Base-by-base conservation (phyloP, 2,888 invertebrate genomes). In the Stomorhina lunata region DNA sequence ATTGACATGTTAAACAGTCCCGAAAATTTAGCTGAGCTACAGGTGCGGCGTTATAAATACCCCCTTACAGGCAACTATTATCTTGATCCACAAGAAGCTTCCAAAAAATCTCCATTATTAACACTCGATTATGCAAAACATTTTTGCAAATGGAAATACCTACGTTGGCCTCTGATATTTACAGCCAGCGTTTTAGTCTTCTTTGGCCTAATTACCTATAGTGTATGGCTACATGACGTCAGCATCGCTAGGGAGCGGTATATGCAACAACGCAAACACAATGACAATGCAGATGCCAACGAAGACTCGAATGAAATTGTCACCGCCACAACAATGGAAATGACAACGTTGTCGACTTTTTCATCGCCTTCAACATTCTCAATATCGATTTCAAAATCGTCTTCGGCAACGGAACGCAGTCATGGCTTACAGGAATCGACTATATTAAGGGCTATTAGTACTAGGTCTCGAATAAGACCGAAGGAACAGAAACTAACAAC, bases 171-270 rank as follows among this genome's bases (percentile, higher is more conserved):
- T 72, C 85, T 89, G 57, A 87, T 89, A 55, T 88, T 89, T 55
- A 72, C 88, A 73, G 87, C 86, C 61, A 89, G 89, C 40, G 88
- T 88, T 12, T 80, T 89, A 66, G 86, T 89, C 9, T 88, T 89
- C 73, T 89, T 89, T 65, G 89, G 89, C 9, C 85, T 89, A 79
- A 89, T 89, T 84, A 89, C 89, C 48, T 89, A 89, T 80, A 89
- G 89, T 71, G 86, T 89, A 1, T 89, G 89, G 89, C 59, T 89
- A 81, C 89, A 89, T 81, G 89, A 89, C 32, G 88, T 89, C 25
- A 89, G 89, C 66, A 87, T 89, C 61, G 87, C 89, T 5, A 80
- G 89, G 10, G 88, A 89, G 17, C 86, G 86, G 29, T 87, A 87
- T 61, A 80, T 88, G n/a, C 88, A 87, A 32, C 88, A 87, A 27